Conservation (phyloP, 1,140 invertebrate species). For the Bathynomus jamesi region DNA sequence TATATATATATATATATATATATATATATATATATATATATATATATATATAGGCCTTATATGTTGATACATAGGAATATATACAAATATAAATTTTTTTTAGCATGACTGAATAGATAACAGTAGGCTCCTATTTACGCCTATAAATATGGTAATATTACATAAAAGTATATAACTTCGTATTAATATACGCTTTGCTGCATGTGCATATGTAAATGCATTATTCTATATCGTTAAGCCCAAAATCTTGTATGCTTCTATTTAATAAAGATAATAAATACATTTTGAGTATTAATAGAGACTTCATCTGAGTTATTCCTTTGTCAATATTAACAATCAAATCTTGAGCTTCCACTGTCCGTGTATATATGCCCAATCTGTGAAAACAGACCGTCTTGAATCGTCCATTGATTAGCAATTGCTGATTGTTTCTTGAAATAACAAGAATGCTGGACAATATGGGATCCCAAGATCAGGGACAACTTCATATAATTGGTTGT, state of each 20-base stretch:
- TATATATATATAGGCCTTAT: conserved; percentile 3
- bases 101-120: not conserved
- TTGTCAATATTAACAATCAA: not conserved
- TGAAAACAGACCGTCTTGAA: not conserved
- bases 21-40: conserved; percentile 3
- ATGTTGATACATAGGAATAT: not conserved
- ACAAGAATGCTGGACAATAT: not conserved
- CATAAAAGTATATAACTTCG: not conserved
- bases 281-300: not conserved
- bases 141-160: not conserved
- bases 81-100: not conserved
- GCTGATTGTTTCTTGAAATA: conserved; percentile 1
- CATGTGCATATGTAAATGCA: not conserved
- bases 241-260: not conserved
- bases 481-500: not conserved
- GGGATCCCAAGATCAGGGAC: not conserved
- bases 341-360: not conserved
- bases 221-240: not conserved
- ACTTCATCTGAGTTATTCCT: not conserved
- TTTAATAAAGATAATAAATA: not conserved
- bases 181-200: not conserved
- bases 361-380: not conserved
- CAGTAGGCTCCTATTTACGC: not conserved
- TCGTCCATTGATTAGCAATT: not conserved
- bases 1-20: conserved; percentile 3